phyloP scores from a whole-genome alignment of 2,797 vertebrate species.

The Poecilia gillii region DNA sequence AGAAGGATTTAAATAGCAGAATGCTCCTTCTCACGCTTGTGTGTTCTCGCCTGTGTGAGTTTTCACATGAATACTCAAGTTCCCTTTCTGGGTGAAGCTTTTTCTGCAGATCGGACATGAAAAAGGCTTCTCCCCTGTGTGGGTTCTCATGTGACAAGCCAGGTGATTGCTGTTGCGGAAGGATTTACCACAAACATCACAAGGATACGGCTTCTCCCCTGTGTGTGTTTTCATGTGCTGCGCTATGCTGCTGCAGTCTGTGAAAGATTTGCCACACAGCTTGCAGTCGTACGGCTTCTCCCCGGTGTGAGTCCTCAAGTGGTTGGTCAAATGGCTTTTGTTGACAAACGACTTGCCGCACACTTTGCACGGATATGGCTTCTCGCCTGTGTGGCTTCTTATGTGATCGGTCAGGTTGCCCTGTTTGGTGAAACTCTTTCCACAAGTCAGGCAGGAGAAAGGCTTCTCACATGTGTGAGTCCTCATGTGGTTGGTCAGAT shows the following conservation, averaged over 20 bases:
- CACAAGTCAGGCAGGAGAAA: neutral
- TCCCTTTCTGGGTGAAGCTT: neutral
- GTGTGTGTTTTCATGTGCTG: neutral
- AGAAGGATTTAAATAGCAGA: neutral
- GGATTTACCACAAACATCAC: neutral
- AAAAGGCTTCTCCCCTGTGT: neutral
- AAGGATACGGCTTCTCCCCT: neutral
- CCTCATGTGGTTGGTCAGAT: conserved; percentile 8
- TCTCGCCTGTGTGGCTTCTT: neutral
- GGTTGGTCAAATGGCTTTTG: neutral
- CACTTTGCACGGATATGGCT: neutral
- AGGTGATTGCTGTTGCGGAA: neutral
- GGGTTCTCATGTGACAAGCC: neutral
- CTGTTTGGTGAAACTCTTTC: neutral
- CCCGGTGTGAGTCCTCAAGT: neutral
- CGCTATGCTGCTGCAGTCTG: conserved; percentile 1
- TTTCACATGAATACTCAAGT: neutral
- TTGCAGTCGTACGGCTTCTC: conserved; percentile 2
- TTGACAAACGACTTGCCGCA: neutral
- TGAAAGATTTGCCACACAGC: neutral
- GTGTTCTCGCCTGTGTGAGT: neutral
- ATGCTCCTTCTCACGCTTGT: neutral
- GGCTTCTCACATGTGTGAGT: neutral
- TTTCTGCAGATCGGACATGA: neutral
- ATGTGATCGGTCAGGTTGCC: neutral